Evolutionary conservation across 2,113 vertebrate genomes (phyloP), one percentile per base, ranked within the genome.

Genomic region (Sebastes schlegelii): DNA sequence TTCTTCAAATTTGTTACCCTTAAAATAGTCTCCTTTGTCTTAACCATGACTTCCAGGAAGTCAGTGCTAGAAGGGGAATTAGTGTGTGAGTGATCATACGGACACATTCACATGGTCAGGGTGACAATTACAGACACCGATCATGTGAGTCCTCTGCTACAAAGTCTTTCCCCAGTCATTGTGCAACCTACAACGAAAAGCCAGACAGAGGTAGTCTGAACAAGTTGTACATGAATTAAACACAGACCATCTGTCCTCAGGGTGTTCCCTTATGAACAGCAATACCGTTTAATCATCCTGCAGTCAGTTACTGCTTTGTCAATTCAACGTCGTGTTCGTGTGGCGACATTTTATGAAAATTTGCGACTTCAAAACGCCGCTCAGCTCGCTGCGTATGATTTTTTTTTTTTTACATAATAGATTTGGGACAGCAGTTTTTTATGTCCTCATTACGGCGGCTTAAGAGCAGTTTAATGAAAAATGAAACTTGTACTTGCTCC

Each of bases 401-500:
- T 23, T 23, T 75, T 86, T 79, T 26, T 75, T 86, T 79, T 88
- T 82, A 82, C 74, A 67, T 91, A 85, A 86, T 87, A 77, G 71
- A 80, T 86, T 70, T 83, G 51, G 73, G 64, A 68, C 62, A 14
- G 65, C 52, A 66, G 12, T 66, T 63, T 61, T 77, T 68, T 46
- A 42, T 82, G 68, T 86, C 77, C 80, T 89, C 79, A 86, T 91
- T 91, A 83, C 45, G 58, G 83, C 76, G 80, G 90, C 90, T 91
- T 92, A 89, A 90, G 75, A 88, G 83, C 73, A 71, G 70, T 91
- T 91, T 77, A 83, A 83, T 86, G 55, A 89, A 79, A 90, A 89
- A 87, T 77, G 65, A 79, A 69, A 55, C 75, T 62, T 65, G 40
- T 55, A 19, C 0, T 34, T 34, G n/a, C 74, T 61, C 65, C 46